phyloP scores from a whole-genome alignment of 1,140 invertebrate species.

The Drosophila tani region DNA sequence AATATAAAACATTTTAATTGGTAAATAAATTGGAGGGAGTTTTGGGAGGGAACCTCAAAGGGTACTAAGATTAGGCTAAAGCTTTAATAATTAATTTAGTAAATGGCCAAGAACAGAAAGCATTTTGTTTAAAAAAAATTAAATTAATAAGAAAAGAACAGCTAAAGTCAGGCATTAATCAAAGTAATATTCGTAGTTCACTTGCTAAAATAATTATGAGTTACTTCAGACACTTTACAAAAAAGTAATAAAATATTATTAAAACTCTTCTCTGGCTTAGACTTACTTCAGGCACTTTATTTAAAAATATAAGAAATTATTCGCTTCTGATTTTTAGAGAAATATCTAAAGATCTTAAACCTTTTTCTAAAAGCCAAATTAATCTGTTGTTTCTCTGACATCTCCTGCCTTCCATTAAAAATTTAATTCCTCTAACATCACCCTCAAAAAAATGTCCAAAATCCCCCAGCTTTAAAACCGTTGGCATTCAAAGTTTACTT shows the following conservation, averaged over 20 bases:
- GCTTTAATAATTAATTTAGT: not conserved
- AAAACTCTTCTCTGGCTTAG: not conserved
- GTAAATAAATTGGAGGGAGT: not conserved
- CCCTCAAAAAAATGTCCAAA: slow-evolving; percentile 20
- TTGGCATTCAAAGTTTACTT: slow-evolving; percentile 47
- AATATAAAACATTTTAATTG: slow-evolving; percentile 37
- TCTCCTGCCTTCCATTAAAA: not conserved
- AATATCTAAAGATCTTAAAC: not conserved
- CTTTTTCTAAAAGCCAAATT: not conserved
- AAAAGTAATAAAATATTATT: not conserved
- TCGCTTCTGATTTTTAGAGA: too few species aligned
- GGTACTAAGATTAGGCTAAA: not conserved
- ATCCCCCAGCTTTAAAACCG: slow-evolving; percentile 32
- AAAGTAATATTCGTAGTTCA: not conserved
- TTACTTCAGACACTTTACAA: not conserved
- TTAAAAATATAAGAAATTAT: too few species aligned
- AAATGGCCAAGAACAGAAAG: not conserved
- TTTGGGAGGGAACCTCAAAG: not conserved
- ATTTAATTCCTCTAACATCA: slow-evolving; percentile 3
- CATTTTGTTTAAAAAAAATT: slow-evolving; percentile 3
- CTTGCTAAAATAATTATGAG: not conserved
- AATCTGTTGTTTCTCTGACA: too few species aligned
- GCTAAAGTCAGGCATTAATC: not conserved
- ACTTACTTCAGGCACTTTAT: too few species aligned
- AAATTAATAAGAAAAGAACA: not conserved